Evolutionary conservation across 2,113 vertebrate genomes (phyloP), one percentile per base, ranked within the genome.

Genomic region (Natator depressus): DNA sequence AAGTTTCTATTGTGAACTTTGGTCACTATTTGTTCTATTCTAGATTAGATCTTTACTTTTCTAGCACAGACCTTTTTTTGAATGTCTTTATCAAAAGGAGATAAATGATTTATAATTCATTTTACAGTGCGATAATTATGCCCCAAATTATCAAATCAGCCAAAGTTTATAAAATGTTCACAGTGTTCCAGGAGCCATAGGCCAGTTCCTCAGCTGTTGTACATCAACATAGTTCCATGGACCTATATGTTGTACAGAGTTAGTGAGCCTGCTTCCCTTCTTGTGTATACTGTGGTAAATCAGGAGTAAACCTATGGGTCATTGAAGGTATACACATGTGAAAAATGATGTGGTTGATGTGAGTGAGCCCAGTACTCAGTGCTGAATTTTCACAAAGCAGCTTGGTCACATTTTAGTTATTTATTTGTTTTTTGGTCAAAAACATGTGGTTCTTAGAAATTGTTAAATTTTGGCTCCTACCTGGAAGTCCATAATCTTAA

Each of bases 231-330:
- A 80, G 50, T 46, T 90, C 57, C 59, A 2, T 13, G 55, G 29
- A 27, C 29, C 9, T 81, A 0, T 53, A 47, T 80, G 27, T 80
- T 11, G 75, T 5, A 2, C 12, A 91, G 38, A 10, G 20, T 1
- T 19, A 54, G 46, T 78, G 38, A 83, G 1, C 0, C 0, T 80
- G 29, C 88, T 4, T 50, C 88, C 82, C 53, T 72, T 84, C 12
- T 72, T 38, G 20, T 38, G 69, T 72, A 42, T 92, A 42, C 51
- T 84, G 49, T 29, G 16, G 10, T 50, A 91, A 79, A n/a, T 78
- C 29, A 55, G 53, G 84, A 86, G 11, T 78, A 84, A 8, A 92
- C 38, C 29, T 2, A 12, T n/a, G 31, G 91, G 42, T 8, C 31
- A 84, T 10, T 27, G 47, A 89, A 29, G 5, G 51, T 93, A 85